A percentile compares a stretch with the other conserved stretches of the same genome.
Evolutionary conservation across 30 jellyfish, hydroid and myxozoan genomes (phyloP).

Genomic region (Sanderia malayensis): DNA sequence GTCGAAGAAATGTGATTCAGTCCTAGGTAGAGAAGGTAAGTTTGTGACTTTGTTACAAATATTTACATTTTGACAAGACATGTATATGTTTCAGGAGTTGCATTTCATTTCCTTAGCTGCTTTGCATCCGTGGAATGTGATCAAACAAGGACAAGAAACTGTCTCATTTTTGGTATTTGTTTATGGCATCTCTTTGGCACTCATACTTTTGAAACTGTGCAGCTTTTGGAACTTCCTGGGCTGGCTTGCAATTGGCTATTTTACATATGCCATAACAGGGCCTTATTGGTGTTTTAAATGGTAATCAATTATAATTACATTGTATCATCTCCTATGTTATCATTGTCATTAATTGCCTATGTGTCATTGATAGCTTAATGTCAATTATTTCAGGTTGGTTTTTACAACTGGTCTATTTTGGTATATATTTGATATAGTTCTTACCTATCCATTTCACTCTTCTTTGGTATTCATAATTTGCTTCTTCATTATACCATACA

Average conservation of each 20-base stretch:
- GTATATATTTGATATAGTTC: slow-evolving; percentile 56
- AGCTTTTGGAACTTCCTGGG: slow-evolving; percentile 70
- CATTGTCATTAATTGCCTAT: neutral
- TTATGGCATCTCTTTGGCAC: slow-evolving; percentile 49
- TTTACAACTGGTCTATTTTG: slow-evolving; percentile 71
- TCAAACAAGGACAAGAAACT: slow-evolving; percentile 66
- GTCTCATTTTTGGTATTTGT: slow-evolving; percentile 74
- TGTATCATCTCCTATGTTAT: neutral
- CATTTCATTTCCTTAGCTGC: slow-evolving; percentile 51
- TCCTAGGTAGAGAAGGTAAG: slow-evolving; percentile 50
- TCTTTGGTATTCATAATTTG: slow-evolving; percentile 17
- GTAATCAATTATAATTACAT: slow-evolving; percentile 25
- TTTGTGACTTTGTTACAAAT: no score
- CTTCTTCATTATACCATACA: slow-evolving; percentile 21
- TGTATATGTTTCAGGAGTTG: no score
- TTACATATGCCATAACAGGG: slow-evolving; percentile 64
- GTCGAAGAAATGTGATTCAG: slow-evolving; percentile 34
- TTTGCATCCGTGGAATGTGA: slow-evolving; percentile 77
- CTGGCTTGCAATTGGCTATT: slow-evolving; percentile 48
- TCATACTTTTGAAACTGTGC: slow-evolving; percentile 56
- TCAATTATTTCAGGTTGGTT: slow-evolving; percentile 52
- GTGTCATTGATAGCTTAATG: neutral
- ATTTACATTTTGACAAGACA: no score
- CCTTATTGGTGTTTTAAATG: slow-evolving; percentile 75
- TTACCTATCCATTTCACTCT: slow-evolving; percentile 67